Evolutionary conservation across 2,888 invertebrate genomes (phyloP), one percentile per base, ranked within the genome.

Genomic region (Linnaemya tessellans): DNA sequence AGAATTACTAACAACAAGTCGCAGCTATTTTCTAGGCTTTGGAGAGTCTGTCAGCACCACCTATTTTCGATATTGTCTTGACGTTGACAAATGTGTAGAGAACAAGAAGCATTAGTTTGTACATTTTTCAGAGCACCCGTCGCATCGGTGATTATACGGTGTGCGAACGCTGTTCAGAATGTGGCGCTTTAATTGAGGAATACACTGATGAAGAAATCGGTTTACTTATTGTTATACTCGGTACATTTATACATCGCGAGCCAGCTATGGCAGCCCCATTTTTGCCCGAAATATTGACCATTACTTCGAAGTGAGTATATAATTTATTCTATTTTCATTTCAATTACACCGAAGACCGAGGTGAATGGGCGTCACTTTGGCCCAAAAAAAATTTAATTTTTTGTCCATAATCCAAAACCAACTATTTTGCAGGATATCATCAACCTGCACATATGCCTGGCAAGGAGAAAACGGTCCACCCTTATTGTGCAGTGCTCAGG

Each of bases 141-240:
- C 90, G 93, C 65, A 94, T 95, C 38, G 96, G 96, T 0, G 96
- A 96, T 77, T 96, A 96, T 79, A 96, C 95, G 86, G 94, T 96
- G 25, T 95, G 94, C 88, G 95, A 96, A 80, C 93, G 95, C 92
- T 95, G 93, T 91, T 95, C 97, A 0, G 98, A 98, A 91, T 99
- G 99, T 92, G 98, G 98, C 18, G 95, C 96, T 1, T 94, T 96
- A 4, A 95, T 96, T 85, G 98, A 98, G 92, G 96, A 97, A 91
- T 99, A 98, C 93, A 98, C 97, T 87, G 99, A 99, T 91, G 99
- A 99, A 91, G 99, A 99, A 91, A 94, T 99, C 81, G 98, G 98
- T 0, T 94, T 99, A 75, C 96, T 98, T 89, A 97, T 99, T 88
- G 97, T 99, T 65, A 97, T 97, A 86, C 93, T 99, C 87, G 97